Evolutionary conservation across 2,888 invertebrate species (phyloP), one percentile per base, ranked within the genome.

Genomic region (Dryococelus australis): DNA sequence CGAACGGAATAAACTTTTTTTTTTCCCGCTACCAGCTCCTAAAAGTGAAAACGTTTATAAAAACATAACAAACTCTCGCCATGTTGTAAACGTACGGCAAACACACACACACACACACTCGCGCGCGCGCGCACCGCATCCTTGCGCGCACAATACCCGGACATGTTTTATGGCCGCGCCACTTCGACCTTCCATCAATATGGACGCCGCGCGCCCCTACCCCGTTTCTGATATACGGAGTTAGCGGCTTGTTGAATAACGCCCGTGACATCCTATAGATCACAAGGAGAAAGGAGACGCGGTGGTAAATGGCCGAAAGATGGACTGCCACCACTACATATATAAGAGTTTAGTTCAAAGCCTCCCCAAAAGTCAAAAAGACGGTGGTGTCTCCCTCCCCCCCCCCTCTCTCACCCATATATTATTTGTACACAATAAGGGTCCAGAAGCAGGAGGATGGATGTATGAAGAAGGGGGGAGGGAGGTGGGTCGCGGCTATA

Each of bases 281-380:
- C 83, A 83, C 9, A 35, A 43, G 51, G 47, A 83, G 84, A 84
- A 84, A 43, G 16, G 84, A n/a, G 65, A 28, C 12, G 84, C 86
- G 84, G 16, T 87, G 85, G 87, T 87, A 88, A 88, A 88, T 86
- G 87, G 86, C 81, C 78, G 78, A 88, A 88, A 87, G 88, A 88
- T 88, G 86, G 88, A 88, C 88, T 87, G 53, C 65, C 83, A 83
- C 83, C 83, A 83, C 83, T 83, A 83, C 43, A 83, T 83, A 83
- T 83, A 83, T 83, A 83, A 83, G 83, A 83, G 83, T 83, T 83
- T 83, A 83, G 83, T 83, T 83, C 28, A 83, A 83, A 83, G 83
- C 83, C 28, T 27, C 83, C 65, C 83, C 83, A 28, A 83, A 83
- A 83, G 83, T 83, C 83, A 83, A 28, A 83, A 83, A 83, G 83